Conservation (phyloP, 1,140 invertebrate genomes). For the Sarcophaga bullata region DNA sequence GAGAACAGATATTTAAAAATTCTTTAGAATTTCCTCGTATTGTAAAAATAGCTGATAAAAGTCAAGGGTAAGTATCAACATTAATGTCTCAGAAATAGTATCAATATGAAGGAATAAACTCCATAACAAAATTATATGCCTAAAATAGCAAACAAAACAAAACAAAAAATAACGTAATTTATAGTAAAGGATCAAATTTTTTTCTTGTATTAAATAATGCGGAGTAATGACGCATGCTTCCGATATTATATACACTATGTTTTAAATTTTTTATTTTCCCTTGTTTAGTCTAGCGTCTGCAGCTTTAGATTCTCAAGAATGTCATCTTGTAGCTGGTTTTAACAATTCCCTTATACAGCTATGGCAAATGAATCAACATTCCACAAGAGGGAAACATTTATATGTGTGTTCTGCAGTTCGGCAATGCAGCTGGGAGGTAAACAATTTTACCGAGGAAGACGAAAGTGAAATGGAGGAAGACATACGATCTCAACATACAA, state of each 20-base stretch:
- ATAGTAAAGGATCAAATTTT: background rate
- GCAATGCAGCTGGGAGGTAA: constrained; percentile 59
- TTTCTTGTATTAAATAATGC: background rate
- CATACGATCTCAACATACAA: constrained; percentile 23
- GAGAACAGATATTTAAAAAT: constrained; percentile 52
- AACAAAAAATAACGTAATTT: background rate
- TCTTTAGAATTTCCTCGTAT: constrained; percentile 54
- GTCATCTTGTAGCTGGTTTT: constrained; percentile 61
- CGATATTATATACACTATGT: background rate
- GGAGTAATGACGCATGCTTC: too few species aligned
- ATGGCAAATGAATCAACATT: constrained; percentile 62
- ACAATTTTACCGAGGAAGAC: constrained; percentile 51
- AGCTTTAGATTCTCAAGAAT: constrained; percentile 55
- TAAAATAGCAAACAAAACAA: too few species aligned
- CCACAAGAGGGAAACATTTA: constrained; percentile 55
- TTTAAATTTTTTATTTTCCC: background rate
- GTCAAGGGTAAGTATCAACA: constrained; percentile 46
- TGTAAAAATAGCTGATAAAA: constrained; percentile 55
- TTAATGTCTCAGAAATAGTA: background rate
- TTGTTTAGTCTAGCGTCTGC: constrained; percentile 50
- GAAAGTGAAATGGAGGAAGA: constrained; percentile 50
- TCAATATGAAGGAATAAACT: background rate
- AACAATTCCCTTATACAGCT: constrained; percentile 60
- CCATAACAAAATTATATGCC: too few species aligned
- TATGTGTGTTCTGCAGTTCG: constrained; percentile 51